phyloP scores from a whole-genome alignment of 2,113 vertebrate genomes.

The Ammospiza nelsoni region DNA sequence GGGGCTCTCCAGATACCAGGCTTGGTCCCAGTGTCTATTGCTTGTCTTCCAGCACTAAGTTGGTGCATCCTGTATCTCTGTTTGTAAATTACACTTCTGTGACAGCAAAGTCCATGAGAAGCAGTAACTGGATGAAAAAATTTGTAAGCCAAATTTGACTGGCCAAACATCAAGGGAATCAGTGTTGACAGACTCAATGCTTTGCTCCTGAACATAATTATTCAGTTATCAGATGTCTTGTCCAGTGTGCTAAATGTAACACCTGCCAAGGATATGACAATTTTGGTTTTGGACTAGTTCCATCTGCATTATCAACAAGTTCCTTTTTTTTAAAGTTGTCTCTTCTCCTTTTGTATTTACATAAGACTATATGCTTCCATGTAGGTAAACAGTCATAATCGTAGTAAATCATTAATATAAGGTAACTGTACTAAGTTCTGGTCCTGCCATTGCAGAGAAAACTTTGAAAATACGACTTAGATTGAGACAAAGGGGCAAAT shows the following conservation, averaged over 20 bases:
- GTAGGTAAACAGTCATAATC: not conserved
- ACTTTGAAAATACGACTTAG: not conserved
- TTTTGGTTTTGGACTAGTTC: not conserved
- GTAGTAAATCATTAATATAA: not conserved
- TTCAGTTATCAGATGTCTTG: not conserved
- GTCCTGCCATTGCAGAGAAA: not conserved
- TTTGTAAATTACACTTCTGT: not conserved
- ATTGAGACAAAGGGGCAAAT: not conserved
- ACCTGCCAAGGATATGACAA: constrained; percentile 20
- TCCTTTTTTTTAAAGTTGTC: not conserved
- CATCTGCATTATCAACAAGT: not conserved
- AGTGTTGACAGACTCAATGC: not conserved
- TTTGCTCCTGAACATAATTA: constrained; percentile 42
- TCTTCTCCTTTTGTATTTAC: not conserved
- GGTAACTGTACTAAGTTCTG: not conserved
- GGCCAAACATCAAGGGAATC: not conserved
- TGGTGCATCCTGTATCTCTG: not conserved
- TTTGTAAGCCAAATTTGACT: not conserved
- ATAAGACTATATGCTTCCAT: not conserved
- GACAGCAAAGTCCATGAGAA: not conserved
- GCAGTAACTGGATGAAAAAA: not conserved
- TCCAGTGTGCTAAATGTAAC: not conserved
- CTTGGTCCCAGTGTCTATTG: not conserved
- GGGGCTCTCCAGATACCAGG: constrained; percentile 3
- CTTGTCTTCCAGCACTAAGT: not conserved